Conservation (phyloP, 2,888 invertebrate genomes). For the Erpobdella octoculata region DNA sequence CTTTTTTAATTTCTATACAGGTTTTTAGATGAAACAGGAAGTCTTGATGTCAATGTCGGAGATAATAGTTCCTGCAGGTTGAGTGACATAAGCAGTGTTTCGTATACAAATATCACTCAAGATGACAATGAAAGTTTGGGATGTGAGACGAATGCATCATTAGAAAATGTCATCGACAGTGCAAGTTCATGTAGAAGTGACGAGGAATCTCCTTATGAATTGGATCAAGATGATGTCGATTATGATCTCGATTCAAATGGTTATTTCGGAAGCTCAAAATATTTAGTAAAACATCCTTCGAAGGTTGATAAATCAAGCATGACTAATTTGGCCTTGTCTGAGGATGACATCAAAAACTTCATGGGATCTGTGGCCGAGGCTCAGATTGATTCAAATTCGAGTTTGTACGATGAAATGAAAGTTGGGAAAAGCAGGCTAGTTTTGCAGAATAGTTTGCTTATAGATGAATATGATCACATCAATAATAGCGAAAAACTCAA, state of each 20-base stretch:
- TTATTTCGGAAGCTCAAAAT: not conserved
- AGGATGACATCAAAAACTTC: conserved; percentile 21
- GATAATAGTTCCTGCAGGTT: conserved; percentile 48
- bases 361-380: not conserved
- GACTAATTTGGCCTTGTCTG: conserved; percentile 6
- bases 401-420: not conserved
- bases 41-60: conserved; percentile 50
- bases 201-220: conserved; percentile 27
- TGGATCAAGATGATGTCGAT: not conserved
- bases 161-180: conserved; percentile 32
- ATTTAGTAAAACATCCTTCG: not conserved
- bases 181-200: conserved; percentile 34
- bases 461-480: no score
- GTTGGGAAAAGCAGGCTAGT: no score
- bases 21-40: conserved; percentile 43
- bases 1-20: not conserved
- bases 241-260: conserved; percentile 7
- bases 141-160: conserved; percentile 23
- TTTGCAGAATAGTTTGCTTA: no score
- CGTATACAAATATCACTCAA: conserved; percentile 39
- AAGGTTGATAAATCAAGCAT: not conserved
- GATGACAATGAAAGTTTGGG: conserved; percentile 36
- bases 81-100: conserved; percentile 49
- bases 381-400: not conserved
- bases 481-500: no score